A percentile compares a stretch with the other conserved stretches of the same genome.
These are phyloP conservation scores for Osmerus eperlanus DNA, from an alignment of 2,113 vertebrate species.

Conservation along the genomic window DNA sequence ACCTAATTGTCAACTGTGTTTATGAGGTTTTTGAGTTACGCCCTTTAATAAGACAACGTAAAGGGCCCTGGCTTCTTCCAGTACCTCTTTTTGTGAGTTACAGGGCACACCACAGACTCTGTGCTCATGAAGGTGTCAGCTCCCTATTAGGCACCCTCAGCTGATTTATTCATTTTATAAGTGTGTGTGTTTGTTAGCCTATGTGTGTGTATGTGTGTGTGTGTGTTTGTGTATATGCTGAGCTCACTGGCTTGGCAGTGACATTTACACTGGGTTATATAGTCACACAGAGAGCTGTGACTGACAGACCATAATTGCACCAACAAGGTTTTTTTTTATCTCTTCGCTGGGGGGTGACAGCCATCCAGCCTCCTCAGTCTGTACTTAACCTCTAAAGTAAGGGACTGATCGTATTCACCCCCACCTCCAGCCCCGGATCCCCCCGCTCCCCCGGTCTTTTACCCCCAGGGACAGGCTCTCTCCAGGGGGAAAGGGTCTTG, in stretches of 20 bases:
- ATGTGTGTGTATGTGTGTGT: slow-evolving; percentile 23
- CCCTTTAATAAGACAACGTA: slow-evolving; percentile 54
- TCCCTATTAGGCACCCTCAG: slow-evolving; percentile 52
- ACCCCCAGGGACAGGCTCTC: slow-evolving; percentile 29
- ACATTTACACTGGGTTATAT: slow-evolving; percentile 44
- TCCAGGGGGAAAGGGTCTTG: slow-evolving; percentile 8
- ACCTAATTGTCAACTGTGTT: slow-evolving; percentile 7
- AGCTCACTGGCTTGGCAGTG: slow-evolving; percentile 33
- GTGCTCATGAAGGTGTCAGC: slow-evolving; percentile 57
- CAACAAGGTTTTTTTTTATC: slow-evolving; percentile 1
- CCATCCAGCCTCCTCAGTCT: slow-evolving; percentile 3
- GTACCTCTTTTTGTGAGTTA: slow-evolving; percentile 43
- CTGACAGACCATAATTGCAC: slow-evolving; percentile 48
- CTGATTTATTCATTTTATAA: slow-evolving; percentile 43
- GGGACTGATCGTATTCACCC: not conserved
- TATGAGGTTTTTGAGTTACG: slow-evolving; percentile 56
- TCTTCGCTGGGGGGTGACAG: not conserved
- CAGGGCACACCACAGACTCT: slow-evolving; percentile 35
- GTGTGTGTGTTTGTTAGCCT: slow-evolving; percentile 1
- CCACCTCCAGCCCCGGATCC: slow-evolving; percentile 22
- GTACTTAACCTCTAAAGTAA: not conserved
- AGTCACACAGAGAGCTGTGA: slow-evolving; percentile 34
- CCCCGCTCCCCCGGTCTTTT: slow-evolving; percentile 36
- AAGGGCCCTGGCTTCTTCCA: slow-evolving; percentile 31
- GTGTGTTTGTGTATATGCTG: slow-evolving; percentile 15